These are phyloP conservation scores for Watsonalla cultraria DNA, from an alignment of 2,888 invertebrate genomes.

Conservation along the genomic window DNA sequence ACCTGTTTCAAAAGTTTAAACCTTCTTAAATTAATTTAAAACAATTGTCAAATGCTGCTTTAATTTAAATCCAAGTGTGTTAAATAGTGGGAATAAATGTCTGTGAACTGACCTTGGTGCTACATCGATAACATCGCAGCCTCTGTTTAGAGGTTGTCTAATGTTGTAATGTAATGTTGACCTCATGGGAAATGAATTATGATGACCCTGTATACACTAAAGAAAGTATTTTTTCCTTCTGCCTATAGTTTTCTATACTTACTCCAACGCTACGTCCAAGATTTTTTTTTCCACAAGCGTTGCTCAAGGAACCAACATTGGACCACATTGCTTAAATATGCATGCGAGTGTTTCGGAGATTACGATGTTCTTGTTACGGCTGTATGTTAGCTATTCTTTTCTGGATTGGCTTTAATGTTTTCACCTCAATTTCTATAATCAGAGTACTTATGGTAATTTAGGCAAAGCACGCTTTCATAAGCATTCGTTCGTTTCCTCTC, in stretches of 20 bases:
- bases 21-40: too few species aligned
- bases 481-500: slow-evolving; percentile 44
- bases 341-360: neutral
- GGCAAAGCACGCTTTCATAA: slow-evolving; percentile 37
- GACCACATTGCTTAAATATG: neutral
- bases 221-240: too few species aligned
- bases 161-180: too few species aligned
- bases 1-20: too few species aligned
- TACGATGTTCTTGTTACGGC: neutral
- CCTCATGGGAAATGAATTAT: neutral
- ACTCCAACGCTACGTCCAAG: too few species aligned
- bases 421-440: slow-evolving; percentile 3
- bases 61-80: too few species aligned
- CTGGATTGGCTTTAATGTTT: neutral
- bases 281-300: too few species aligned
- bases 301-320: too few species aligned
- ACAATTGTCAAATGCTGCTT: too few species aligned
- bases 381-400: neutral
- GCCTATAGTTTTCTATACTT: too few species aligned
- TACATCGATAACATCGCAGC: neutral
- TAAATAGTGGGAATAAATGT: neutral
- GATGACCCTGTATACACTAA: neutral
- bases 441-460: slow-evolving; percentile 14
- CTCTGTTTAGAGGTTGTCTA: neutral
- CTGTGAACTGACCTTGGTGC: neutral